phyloP scores from a whole-genome alignment of 2,888 invertebrate species.

The Boloria selene region DNA sequence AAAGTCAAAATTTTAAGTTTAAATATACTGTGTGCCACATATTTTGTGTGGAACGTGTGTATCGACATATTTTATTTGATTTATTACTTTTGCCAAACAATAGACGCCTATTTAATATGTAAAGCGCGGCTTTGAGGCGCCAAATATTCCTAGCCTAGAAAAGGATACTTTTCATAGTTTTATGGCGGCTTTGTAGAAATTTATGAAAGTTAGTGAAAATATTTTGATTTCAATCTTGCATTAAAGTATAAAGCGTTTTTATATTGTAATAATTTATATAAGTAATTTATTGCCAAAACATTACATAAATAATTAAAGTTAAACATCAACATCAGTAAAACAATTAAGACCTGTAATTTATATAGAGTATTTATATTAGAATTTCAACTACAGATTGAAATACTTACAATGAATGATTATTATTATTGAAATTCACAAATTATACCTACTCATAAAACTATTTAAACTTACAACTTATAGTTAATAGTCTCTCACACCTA shows the following conservation, averaged over 20 bases:
- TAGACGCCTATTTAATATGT: constrained; percentile 39
- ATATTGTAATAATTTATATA: constrained; percentile 1
- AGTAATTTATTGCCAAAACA: not conserved
- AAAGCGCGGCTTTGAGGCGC: constrained; percentile 30
- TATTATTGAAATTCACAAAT: too few relatives aligned
- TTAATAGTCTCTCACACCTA: too few relatives aligned
- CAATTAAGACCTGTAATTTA: too few relatives aligned
- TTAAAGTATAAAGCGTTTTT: not conserved
- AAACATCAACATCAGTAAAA: too few relatives aligned
- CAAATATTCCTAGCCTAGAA: constrained; percentile 32
- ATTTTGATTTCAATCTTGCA: not conserved
- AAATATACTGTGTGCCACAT: constrained; percentile 18
- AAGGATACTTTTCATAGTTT: constrained; percentile 22
- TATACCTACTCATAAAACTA: too few relatives aligned
- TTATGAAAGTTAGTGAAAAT: constrained; percentile 23
- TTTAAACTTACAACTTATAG: too few relatives aligned
- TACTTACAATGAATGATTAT: too few relatives aligned
- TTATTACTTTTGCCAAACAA: constrained; percentile 40
- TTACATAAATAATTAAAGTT: too few relatives aligned
- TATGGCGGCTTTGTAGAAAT: constrained; percentile 9
- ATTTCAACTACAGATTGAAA: too few relatives aligned
- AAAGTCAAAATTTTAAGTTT: not conserved
- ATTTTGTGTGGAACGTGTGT: constrained; percentile 20
- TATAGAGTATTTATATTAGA: too few relatives aligned
- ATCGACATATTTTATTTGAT: constrained; percentile 36